These are phyloP conservation scores for Strigamia maritima DNA, from an alignment of 2,888 invertebrate genomes.

Conservation along the genomic window DNA sequence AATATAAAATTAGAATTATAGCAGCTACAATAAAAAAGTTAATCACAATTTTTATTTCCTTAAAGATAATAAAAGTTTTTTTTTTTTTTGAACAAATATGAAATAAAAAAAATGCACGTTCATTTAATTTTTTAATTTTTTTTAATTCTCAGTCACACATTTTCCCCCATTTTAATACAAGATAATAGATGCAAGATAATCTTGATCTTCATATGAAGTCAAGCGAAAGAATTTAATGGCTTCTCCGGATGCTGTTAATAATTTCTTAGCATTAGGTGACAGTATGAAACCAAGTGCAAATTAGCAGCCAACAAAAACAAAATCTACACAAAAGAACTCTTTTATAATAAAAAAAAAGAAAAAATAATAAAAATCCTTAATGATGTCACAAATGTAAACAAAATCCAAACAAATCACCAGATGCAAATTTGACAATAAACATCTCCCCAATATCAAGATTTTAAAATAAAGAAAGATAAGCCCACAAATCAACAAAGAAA, in stretches of 20 bases:
- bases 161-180: conserved; percentile 18
- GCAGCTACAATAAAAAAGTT: too few species aligned
- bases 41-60: too few species aligned
- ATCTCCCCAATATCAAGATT: neutral
- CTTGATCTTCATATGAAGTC: neutral
- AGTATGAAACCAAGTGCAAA: conserved; percentile 12
- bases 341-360: neutral
- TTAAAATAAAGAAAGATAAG: neutral
- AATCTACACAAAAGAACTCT: neutral
- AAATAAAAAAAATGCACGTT: too few species aligned
- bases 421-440: neutral
- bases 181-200: conserved; percentile 17
- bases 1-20: too few species aligned
- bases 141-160: neutral
- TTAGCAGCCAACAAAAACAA: conserved; percentile 21
- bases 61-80: too few species aligned
- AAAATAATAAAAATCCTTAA: too few species aligned
- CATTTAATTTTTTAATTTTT: too few species aligned
- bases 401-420: conserved; percentile 2
- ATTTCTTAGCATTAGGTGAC: conserved; percentile 25
- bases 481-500: too few species aligned
- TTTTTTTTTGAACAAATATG: too few species aligned
- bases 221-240: conserved; percentile 19
- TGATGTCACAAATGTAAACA: neutral
- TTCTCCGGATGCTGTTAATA: conserved; percentile 28